These are phyloP conservation scores for Isichthys henryi DNA, from an alignment of 2,113 vertebrate genomes.

Conservation along the genomic window DNA sequence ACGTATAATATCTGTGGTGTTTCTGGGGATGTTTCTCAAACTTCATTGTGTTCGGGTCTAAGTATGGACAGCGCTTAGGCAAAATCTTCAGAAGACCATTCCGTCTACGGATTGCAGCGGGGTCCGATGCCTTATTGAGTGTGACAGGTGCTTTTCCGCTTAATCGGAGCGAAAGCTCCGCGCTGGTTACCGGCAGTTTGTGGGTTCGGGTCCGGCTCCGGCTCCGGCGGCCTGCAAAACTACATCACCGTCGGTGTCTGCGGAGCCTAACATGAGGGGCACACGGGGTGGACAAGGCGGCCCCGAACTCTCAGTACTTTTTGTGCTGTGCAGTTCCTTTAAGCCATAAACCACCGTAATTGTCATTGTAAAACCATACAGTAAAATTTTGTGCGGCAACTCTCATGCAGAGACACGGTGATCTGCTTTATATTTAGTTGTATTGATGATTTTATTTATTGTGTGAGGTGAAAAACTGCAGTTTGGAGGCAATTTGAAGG, in stretches of 20 bases:
- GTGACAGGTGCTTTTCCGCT: neutral
- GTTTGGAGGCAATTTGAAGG: neutral
- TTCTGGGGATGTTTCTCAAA: neutral
- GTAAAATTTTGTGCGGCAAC: neutral
- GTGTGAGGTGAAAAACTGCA: neutral
- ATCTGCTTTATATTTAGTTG: neutral
- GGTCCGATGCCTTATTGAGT: neutral
- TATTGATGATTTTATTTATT: neutral
- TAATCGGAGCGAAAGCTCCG: neutral
- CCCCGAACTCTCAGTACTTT: too few relatives aligned
- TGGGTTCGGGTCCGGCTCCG: neutral
- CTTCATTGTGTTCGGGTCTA: neutral
- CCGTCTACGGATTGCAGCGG: neutral
- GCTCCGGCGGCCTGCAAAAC: neutral
- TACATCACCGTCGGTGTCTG: neutral
- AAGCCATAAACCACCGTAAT: too few relatives aligned
- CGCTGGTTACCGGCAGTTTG: neutral
- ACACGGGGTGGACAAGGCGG: too few relatives aligned
- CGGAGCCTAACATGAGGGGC: too few relatives aligned
- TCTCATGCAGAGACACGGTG: neutral
- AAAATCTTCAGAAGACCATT: neutral
- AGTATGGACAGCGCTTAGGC: neutral
- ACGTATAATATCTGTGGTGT: neutral
- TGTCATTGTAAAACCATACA: neutral
- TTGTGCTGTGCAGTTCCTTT: too few relatives aligned